Evolutionary conservation across 2,797 vertebrate genomes (phyloP).

Genomic region (Cercopithecus hamlyni): DNA sequence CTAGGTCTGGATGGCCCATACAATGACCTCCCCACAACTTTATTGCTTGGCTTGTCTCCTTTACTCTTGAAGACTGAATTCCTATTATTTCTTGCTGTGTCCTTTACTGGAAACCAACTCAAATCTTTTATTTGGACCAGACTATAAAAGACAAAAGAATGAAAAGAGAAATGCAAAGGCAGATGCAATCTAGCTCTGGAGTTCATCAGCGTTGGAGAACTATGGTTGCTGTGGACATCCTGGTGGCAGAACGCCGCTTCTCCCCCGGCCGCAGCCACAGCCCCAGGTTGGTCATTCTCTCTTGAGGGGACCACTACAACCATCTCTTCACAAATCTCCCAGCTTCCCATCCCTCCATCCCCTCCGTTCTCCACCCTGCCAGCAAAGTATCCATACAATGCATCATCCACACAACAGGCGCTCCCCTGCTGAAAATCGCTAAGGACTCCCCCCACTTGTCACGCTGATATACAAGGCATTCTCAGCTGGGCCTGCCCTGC

Average conservation of each 20-base stretch:
- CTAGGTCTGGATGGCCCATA: neutral
- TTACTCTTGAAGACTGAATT: neutral
- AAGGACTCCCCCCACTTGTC: too few relatives aligned
- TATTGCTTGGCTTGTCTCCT: neutral
- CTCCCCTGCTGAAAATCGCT: neutral
- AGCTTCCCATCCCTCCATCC: neutral
- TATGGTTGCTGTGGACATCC: neutral
- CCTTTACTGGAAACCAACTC: neutral
- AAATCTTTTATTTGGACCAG: neutral
- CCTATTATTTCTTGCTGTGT: neutral
- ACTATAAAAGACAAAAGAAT: neutral
- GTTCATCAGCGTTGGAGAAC: fast-evolving
- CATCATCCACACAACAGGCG: neutral
- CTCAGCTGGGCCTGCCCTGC: neutral
- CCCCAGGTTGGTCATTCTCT: neutral
- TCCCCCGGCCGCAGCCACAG: neutral
- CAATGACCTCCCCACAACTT: neutral
- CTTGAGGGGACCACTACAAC: neutral
- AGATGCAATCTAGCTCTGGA: neutral
- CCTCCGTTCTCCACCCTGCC: neutral
- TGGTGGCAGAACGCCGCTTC: neutral
- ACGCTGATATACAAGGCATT: neutral
- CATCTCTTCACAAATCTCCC: neutral
- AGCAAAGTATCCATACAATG: neutral
- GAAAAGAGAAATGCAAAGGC: neutral